Base-by-base conservation (phyloP, 2,113 vertebrate species). In the Misgurnus mizolepis region DNA sequence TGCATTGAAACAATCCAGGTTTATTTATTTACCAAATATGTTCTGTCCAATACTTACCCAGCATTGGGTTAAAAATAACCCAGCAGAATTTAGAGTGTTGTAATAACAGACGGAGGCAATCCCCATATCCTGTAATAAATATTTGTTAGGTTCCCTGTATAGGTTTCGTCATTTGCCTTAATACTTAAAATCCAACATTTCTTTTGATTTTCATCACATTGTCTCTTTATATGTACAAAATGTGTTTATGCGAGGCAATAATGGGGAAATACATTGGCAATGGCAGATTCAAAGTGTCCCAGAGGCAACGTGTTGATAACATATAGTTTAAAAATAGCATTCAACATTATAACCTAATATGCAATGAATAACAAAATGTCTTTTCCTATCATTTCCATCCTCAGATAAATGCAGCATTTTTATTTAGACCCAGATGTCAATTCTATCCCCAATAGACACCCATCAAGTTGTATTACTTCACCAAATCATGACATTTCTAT, bases 291-390 rank as follows among this genome's bases (percentile, higher is more conserved):
- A 53, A 3, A 2, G 10, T 55, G 7, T 71, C 34, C 6, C 15
- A 45, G n/a, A 74, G 71, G 39, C 40, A 8, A 61, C 15, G 17
- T 61, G 12, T 60, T 61, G 40, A 61, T 2, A 18, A 60, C 7
- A 61, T 4, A 3, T 18, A 61, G 56, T 74, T 74, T 72, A 34
- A 61, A 74, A 74, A 74, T 62, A 60, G 55, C 40, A 34, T 47
- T 61, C 27, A 18, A 61, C 56, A 40, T 56, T 9, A 27, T 74
- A 61, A 61, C 55, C 71, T 62, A 47, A 43, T 47, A 34, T 34
- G 27, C 56, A 45, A 41, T 5, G 43, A 60, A 10, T 8, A 75
- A 27, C 45, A 62, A 62, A 60, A 34, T 43, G 18, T 27, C 3
- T 72, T 58, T 3, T 50, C 17, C n/a, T 67, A 40, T 2, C 49